Evolutionary conservation across 1,140 invertebrate species (phyloP).

Genomic region (Atta cephalotes): DNA sequence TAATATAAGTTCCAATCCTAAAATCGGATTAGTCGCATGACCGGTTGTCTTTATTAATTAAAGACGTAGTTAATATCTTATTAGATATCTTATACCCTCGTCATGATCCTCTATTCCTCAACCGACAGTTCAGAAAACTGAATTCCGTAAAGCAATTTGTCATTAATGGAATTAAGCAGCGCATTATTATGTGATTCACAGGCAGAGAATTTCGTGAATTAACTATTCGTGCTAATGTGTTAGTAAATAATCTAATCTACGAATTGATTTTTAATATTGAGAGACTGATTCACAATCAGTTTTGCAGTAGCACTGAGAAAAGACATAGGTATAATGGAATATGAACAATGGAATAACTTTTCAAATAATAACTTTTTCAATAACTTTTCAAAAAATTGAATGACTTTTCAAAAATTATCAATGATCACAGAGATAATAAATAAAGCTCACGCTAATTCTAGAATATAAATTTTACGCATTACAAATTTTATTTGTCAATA

Average conservation of each 20-base stretch:
- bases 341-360: not conserved
- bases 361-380: conserved; percentile 1
- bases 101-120: not conserved
- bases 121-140: conserved; percentile 56
- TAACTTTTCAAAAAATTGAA: not conserved
- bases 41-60: conserved; percentile 67
- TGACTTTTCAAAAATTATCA: not conserved
- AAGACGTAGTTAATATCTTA: conserved; percentile 65
- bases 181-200: conserved; percentile 52
- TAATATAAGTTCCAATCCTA: conserved; percentile 19
- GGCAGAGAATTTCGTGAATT: not conserved
- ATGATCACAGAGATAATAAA: not conserved
- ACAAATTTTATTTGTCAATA: no score
- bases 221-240: not conserved
- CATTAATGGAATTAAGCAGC: conserved; percentile 71
- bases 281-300: not conserved
- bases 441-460: not conserved
- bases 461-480: no score
- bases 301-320: not conserved
- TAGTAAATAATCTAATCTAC: conserved; percentile 39
- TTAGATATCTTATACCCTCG: conserved; percentile 34
- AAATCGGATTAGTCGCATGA: conserved; percentile 60
- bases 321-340: not conserved
- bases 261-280: not conserved
- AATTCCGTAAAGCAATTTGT: conserved; percentile 68